phyloP scores from a whole-genome alignment of 2,113 vertebrate genomes.

The Rhombomys opimus region DNA sequence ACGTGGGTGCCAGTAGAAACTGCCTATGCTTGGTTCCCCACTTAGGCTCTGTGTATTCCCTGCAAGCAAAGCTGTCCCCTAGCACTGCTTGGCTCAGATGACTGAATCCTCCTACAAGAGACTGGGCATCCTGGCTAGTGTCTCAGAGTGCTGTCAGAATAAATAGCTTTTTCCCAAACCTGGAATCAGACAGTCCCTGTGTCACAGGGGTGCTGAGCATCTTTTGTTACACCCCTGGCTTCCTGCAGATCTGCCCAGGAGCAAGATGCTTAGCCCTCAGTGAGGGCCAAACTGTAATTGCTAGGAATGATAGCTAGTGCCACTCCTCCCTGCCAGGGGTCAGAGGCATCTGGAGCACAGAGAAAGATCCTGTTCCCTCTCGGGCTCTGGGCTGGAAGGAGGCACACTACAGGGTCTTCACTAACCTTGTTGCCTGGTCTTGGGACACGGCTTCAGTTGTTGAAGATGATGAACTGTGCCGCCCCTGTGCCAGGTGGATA shows the following conservation, averaged over 20 bases:
- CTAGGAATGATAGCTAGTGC: neutral
- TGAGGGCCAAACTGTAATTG: neutral
- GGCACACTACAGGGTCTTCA: neutral
- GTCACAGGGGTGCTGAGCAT: neutral
- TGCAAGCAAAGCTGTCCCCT: neutral
- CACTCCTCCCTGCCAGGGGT: neutral
- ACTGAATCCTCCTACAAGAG: neutral
- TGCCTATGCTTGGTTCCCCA: neutral
- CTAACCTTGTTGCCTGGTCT: neutral
- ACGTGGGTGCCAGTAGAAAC: neutral
- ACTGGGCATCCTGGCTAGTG: accelerated
- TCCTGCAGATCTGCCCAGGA: neutral
- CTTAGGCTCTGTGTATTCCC: neutral
- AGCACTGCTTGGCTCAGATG: neutral
- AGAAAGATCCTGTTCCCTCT: neutral
- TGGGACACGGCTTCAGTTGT: neutral
- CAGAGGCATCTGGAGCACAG: neutral
- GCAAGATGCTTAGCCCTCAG: neutral
- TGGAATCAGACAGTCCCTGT: neutral
- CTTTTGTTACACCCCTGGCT: neutral
- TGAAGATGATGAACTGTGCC: neutral
- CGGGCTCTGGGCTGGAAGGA: neutral
- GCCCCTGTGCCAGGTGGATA: accelerated
- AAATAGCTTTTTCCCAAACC: neutral
- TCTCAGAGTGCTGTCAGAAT: neutral